Conservation (phyloP, 2,113 vertebrate species). For the Pseudorasbora parva region DNA sequence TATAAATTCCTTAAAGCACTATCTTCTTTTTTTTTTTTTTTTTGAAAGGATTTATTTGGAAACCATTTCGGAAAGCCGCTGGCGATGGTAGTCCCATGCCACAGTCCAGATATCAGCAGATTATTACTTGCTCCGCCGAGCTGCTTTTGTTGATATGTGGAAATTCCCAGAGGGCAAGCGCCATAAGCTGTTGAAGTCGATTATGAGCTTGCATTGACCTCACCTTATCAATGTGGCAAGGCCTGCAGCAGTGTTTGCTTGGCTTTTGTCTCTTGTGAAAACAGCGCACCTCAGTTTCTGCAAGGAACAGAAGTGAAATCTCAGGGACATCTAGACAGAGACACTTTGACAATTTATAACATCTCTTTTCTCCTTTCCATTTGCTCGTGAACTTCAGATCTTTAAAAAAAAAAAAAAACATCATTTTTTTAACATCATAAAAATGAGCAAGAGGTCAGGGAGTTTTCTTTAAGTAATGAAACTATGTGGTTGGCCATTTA, state of each 20-base stretch:
- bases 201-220: conserved; percentile 65
- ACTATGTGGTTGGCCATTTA: conserved; percentile 7
- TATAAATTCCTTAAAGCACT: conserved; percentile 32
- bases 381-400: conserved; percentile 42
- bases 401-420: too few species aligned
- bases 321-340: conserved; percentile 42
- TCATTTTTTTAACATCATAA: conserved; percentile 23
- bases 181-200: conserved; percentile 67
- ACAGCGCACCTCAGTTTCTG: conserved; percentile 56
- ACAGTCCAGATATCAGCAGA: conserved; percentile 57
- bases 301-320: conserved; percentile 52
- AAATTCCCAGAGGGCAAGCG: conserved; percentile 54
- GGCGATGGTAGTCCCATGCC: conserved; percentile 36
- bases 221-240: conserved; percentile 65
- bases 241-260: conserved; percentile 54
- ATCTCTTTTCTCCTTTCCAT: conserved; percentile 44
- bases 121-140: conserved; percentile 49
- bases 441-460: conserved; percentile 43
- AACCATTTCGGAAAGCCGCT: conserved; percentile 27
- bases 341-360: conserved; percentile 60
- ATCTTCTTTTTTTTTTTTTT: conserved; percentile 1
- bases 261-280: conserved; percentile 61
- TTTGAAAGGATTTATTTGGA: conserved; percentile 40
- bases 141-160: conserved; percentile 57
- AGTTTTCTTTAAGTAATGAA: conserved; percentile 14